Percentiles rank a stretch among this genome's conserved stretches.
Conservation (phyloP, 2,888 invertebrate genomes). For the Ischnus inquisitorius region DNA sequence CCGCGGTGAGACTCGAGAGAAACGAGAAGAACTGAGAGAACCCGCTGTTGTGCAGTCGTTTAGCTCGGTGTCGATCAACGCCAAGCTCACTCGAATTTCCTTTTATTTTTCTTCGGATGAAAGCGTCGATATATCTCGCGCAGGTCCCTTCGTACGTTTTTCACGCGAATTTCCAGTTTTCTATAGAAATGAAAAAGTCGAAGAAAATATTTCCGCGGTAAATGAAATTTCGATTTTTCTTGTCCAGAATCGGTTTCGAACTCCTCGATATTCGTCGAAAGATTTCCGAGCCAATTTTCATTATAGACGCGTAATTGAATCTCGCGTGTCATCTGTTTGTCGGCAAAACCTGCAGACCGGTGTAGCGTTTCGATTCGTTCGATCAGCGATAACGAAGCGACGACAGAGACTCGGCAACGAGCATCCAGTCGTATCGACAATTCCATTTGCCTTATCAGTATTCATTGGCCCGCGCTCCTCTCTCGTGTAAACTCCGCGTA, state of each 20-base stretch:
- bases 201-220: not conserved
- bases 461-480: not conserved
- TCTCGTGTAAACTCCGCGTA: not conserved
- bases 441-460: slow-evolving; percentile 43
- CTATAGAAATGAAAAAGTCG: not conserved
- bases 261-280: not conserved
- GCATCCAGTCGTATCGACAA: slow-evolving; percentile 32
- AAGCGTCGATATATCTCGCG: slow-evolving; percentile 1
- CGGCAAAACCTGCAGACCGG: slow-evolving; percentile 10
- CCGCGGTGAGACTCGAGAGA: slow-evolving; percentile 24
- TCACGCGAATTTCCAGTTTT: not conserved
- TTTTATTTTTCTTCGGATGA: slow-evolving; percentile 17
- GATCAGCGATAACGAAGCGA: slow-evolving; percentile 21
- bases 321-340: not conserved
- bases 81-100: slow-evolving; percentile 40
- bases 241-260: not conserved
- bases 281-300: not conserved
- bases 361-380: slow-evolving; percentile 3
- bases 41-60: slow-evolving; percentile 9
- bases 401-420: not conserved
- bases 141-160: not conserved
- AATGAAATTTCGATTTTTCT: not conserved
- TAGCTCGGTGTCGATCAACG: slow-evolving; percentile 48
- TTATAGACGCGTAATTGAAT: slow-evolving; percentile 15
- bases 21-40: slow-evolving; percentile 37